Base-by-base conservation (phyloP, 2,888 invertebrate genomes). In the Cyclophora albipunctata region DNA sequence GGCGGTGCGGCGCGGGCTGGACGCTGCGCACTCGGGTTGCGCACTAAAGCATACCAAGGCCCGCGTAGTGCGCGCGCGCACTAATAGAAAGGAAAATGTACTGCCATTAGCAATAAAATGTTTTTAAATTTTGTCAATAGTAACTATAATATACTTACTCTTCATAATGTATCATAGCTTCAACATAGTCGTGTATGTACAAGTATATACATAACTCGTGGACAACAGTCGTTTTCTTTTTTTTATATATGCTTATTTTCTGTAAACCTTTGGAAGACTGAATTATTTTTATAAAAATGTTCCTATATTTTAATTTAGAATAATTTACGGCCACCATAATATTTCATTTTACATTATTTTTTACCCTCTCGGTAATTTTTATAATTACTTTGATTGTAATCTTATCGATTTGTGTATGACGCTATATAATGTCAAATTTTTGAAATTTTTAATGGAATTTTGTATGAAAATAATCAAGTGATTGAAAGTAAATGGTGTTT, bases 251-350 rank as follows among this genome's bases (percentile, higher is more conserved):
- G 80, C 53, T 84, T 83, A 81, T 70, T 75, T 75, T 78, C 81
- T 81, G 79, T 81, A 80, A 81, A 81, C 80, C 84, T 78, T 84
- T 81, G 71, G 72, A 84, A 86, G 87, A 87, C 87, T 87, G 87
- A 88, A 77, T 78, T 80, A 78, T 83, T 81, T 67, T 58, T 66
- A 69, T 61, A 77, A 78, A 80, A 81, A 84, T 84, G 88, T 88
- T 88, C 88, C 88, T 88, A 87, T 86, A 84, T 84, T 87, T 82
- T 84, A 82, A 79, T 87, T 88, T 87, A 86, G 84, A 81, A 78
- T 87, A 84, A 82, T 85, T 85, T 84, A 83, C 79, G 81, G 77
- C 81, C 79, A 78, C 79, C 74, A 73, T 81, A 74, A 37, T 81
- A 78, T 79, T 85, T 85, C 75, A 67, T 82, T 84, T 81, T 43